Evolutionary conservation across 2,888 invertebrate species (phyloP), one percentile per base, ranked within the genome.

Genomic region (Stenotaenia linearis): DNA sequence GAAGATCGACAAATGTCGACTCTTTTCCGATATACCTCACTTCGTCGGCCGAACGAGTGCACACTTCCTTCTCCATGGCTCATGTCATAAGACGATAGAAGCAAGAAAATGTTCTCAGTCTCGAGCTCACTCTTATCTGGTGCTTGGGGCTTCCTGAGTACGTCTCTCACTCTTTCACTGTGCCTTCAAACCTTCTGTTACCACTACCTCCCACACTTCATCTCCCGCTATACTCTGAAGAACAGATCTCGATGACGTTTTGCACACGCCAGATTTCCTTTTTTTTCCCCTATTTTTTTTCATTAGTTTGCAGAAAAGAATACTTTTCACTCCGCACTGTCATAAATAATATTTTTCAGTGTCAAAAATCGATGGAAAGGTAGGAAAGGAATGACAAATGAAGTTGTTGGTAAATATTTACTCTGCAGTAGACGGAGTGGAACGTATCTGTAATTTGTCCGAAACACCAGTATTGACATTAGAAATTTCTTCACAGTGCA

Each of bases 71-170:
- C 69, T 69, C 69, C 69, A 69, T 28, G 69, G 69, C 28, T 69
- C 69, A 69, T 69, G 69, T 69, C 69, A 69, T 10, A 69, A 23
- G 25, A 69, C 69, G 69, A 69, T 69, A 69, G 69, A 69, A 69
- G 69, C 25, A 69, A 69, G 69, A 69, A 69, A 69, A 69, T 69
- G 69, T 69, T 69, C 69, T 69, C 25, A 69, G 69, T 69, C 69
- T 69, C 69, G 69, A 10, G 69, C 69, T 69, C 69, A 69, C 69
- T 69, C 69, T 69, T 69, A 69, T 69, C 69, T 69, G 69, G 69
- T 28, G 69, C 69, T 69, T 69, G 69, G 69, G 69, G 69, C 69
- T 69, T 69, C 69, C 69, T 69, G 69, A 69, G 69, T 69, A 69
- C n/a, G 69, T 69, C 69, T 69, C 15, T 69, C 25, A n/a, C 25